Evolutionary conservation across 2,113 vertebrate genomes (phyloP).

Genomic region (Cyprinodon brontotheroides): DNA sequence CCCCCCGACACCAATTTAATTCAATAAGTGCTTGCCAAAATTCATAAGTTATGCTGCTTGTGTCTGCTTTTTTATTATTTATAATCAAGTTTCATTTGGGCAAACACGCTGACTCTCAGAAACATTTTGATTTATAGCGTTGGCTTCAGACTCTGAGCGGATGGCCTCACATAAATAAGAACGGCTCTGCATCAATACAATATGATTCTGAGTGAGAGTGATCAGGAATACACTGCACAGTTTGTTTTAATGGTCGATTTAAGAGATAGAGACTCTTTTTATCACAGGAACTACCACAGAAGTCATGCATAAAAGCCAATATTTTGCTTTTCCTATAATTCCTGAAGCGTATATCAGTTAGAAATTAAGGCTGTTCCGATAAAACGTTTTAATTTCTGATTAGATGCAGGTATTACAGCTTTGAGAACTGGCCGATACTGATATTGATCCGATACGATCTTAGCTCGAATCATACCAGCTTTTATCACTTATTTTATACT

Average conservation of each 20-base stretch:
- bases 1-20: slow-evolving; percentile 19
- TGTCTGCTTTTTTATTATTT: slow-evolving; percentile 32
- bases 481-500: too few relatives aligned
- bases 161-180: slow-evolving; percentile 30
- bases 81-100: slow-evolving; percentile 33
- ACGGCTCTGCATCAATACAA: not conserved
- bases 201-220: not conserved
- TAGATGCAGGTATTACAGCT: too few relatives aligned
- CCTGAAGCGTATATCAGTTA: slow-evolving; percentile 6
- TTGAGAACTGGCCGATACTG: too few relatives aligned
- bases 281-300: slow-evolving; percentile 12
- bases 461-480: too few relatives aligned
- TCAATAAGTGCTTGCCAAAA: slow-evolving; percentile 40
- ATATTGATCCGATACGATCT: too few relatives aligned
- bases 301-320: not conserved
- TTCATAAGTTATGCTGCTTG: slow-evolving; percentile 51
- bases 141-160: slow-evolving; percentile 19
- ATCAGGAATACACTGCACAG: not conserved
- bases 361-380: too few relatives aligned
- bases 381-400: too few relatives aligned
- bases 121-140: slow-evolving; percentile 47
- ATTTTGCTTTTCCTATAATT: not conserved
- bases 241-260: not conserved
- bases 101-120: slow-evolving; percentile 28
- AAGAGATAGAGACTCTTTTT: slow-evolving; percentile 3